These are phyloP conservation scores for Colistium nudipinnis DNA, from an alignment of 2,113 vertebrate genomes.

Conservation along the genomic window DNA sequence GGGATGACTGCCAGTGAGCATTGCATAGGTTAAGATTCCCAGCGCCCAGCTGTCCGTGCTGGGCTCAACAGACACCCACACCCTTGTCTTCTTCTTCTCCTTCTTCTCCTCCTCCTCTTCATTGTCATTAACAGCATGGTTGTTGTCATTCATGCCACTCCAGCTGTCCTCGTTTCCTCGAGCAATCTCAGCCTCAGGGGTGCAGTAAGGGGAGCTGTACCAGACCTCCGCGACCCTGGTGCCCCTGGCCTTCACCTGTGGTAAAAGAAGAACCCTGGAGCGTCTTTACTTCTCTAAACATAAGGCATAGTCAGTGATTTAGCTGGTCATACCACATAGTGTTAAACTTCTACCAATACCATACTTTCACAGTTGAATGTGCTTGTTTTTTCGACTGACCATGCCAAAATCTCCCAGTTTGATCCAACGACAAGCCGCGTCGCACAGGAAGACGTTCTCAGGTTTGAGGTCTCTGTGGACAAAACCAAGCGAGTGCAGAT, in stretches of 20 bases:
- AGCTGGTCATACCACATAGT: too few relatives aligned
- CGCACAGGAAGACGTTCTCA: constrained; percentile 90
- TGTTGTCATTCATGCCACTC: not conserved
- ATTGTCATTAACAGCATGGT: not conserved
- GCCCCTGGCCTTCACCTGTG: constrained; percentile 80
- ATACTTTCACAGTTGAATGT: not conserved
- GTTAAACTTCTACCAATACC: too few relatives aligned
- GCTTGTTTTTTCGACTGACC: constrained; percentile 56
- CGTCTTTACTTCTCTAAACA: too few relatives aligned
- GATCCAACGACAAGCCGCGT: constrained; percentile 82
- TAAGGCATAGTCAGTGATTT: too few relatives aligned
- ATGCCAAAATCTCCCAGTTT: constrained; percentile 91
- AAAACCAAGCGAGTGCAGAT: constrained; percentile 87
- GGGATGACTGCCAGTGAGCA: constrained; percentile 85
- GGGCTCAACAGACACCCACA: constrained; percentile 79
- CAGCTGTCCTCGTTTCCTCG: constrained; percentile 51
- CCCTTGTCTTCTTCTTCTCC: constrained; percentile 4
- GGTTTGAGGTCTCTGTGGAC: constrained; percentile 91
- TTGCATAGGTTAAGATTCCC: constrained; percentile 86
- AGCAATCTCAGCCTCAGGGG: constrained; percentile 83
- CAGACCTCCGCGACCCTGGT: constrained; percentile 80
- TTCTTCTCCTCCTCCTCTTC: constrained; percentile 39
- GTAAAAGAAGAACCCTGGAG: too few relatives aligned
- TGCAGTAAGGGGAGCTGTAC: constrained; percentile 84
- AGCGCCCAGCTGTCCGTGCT: constrained; percentile 88